Percentiles rank a stretch among this genome's conserved stretches.
These are phyloP conservation scores for Tigriopus japonicus DNA, from an alignment of 1,140 invertebrate genomes.

Conservation along the genomic window DNA sequence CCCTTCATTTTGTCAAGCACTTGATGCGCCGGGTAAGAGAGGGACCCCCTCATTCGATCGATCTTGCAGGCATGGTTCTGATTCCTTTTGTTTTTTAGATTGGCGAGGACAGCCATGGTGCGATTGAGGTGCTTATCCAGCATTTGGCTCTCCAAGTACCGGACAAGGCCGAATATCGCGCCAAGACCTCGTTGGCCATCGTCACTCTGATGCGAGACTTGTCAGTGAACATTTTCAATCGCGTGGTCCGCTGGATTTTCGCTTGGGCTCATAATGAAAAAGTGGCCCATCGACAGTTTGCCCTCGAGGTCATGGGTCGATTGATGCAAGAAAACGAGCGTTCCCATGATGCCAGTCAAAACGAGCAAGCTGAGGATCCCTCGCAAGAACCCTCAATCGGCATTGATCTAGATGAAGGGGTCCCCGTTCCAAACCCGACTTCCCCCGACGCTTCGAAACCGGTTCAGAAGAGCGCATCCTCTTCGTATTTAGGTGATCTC, in stretches of 20 bases:
- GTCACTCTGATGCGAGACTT: constrained; percentile 27
- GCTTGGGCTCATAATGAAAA: constrained; percentile 31
- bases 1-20: constrained; percentile 31
- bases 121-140: constrained; percentile 33
- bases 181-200: constrained; percentile 31
- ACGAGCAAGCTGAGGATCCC: background rate
- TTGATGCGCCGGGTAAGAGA: constrained; percentile 19
- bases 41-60: too few relatives aligned
- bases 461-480: background rate
- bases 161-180: constrained; percentile 35
- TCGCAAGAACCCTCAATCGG: background rate
- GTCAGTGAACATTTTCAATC: constrained; percentile 18
- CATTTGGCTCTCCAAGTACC: constrained; percentile 36
- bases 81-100: constrained; percentile 17
- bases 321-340: constrained; percentile 26
- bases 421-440: too few relatives aligned
- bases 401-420: too few relatives aligned
- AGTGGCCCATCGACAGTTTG: constrained; percentile 31
- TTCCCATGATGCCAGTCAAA: background rate
- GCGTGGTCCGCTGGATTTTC: constrained; percentile 32
- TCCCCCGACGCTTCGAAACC: too few relatives aligned
- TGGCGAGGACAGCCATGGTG: constrained; percentile 24
- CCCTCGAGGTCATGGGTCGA: constrained; percentile 34
- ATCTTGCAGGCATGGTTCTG: too few relatives aligned
- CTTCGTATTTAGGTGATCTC: background rate